These are phyloP conservation scores for Hipposideros armiger DNA, from an alignment of 2,113 vertebrate genomes.

Conservation along the genomic window DNA sequence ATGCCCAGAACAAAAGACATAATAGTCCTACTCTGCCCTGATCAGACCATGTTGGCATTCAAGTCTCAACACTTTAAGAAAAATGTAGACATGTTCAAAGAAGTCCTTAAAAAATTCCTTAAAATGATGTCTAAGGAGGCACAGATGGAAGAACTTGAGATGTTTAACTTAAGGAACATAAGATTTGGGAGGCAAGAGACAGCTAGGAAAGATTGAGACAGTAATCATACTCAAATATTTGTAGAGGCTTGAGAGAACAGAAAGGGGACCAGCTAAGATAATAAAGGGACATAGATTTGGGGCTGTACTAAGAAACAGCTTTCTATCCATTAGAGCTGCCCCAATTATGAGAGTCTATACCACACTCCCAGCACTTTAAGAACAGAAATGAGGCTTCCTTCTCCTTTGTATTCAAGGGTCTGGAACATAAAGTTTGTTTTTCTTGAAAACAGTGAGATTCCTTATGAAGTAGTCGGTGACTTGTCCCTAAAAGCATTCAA, in stretches of 20 bases:
- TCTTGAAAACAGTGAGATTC: slow-evolving; percentile 29
- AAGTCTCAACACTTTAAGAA: slow-evolving; percentile 37
- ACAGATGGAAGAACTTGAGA: background rate
- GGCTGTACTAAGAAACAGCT: slow-evolving; percentile 38
- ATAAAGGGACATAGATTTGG: background rate
- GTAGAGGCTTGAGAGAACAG: slow-evolving; percentile 10
- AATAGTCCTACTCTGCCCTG: background rate
- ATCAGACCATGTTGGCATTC: background rate
- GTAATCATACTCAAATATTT: slow-evolving; percentile 38
- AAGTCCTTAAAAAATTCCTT: slow-evolving; percentile 54
- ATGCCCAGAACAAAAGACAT: slow-evolving; percentile 31
- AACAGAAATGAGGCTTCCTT: slow-evolving; percentile 58
- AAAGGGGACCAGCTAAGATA: slow-evolving; percentile 56
- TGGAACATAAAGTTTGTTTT: slow-evolving; percentile 21
- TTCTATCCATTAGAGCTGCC: slow-evolving; percentile 39
- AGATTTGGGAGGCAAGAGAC: slow-evolving; percentile 36
- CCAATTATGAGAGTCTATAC: background rate
- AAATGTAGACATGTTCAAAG: slow-evolving; percentile 34
- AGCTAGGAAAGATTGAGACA: slow-evolving; percentile 33
- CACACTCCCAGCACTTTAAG: background rate
- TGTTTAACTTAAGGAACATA: slow-evolving; percentile 53
- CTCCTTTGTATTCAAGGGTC: slow-evolving; percentile 47
- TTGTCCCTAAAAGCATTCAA: slow-evolving; percentile 53
- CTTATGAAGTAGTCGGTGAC: background rate
- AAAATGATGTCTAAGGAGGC: slow-evolving; percentile 36